Evolutionary conservation across 2,113 vertebrate species (phyloP), one percentile per base, ranked within the genome.

Genomic region (Corydoras maculifer): DNA sequence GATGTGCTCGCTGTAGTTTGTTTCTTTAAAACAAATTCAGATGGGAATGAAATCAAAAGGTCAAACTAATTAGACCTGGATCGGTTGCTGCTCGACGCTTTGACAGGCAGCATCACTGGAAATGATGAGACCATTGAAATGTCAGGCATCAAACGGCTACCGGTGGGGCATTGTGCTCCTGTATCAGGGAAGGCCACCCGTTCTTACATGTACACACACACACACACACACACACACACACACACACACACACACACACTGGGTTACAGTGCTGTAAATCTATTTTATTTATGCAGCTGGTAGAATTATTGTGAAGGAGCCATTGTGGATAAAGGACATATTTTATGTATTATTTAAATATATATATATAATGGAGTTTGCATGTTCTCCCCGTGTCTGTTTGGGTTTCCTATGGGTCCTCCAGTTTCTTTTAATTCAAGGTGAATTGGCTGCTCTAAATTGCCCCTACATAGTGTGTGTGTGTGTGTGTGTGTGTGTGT

Each of bases 131-230:
- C 65, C 59, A 68, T 18, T 62, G 65, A 71, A 78, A 78, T 78
- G 72, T 74, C 72, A 78, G 57, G 64, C 65, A 66, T 78, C 63
- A 58, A 67, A 70, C 72, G 65, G 12, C 49, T 48, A 57, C 31
- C 58, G 48, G 58, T 11, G 55, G 50, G 5, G 30, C n/a, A 7
- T 68, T 30, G 55, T 57, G 31, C 29, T 4, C 55, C 18, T 9
- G 18, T 58, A 5, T 29, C 5, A n/a, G 54, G 3, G 54, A 3
- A 14, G 32, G 32, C 32, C 32, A 35, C 48, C 66, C 58, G 31
- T 18, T 2, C 2, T n/a, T n/a, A n/a, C n/a, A 18, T 7, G 11
- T 8, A 64, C 10, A 49, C 54, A 43, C 8, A 5, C 48, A 31
- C 13, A 55, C 51, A 67, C 25, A 54, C 64, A 65, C 48, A 65